Conservation (phyloP, 2,888 invertebrate genomes). For the Maniola hyperantus region DNA sequence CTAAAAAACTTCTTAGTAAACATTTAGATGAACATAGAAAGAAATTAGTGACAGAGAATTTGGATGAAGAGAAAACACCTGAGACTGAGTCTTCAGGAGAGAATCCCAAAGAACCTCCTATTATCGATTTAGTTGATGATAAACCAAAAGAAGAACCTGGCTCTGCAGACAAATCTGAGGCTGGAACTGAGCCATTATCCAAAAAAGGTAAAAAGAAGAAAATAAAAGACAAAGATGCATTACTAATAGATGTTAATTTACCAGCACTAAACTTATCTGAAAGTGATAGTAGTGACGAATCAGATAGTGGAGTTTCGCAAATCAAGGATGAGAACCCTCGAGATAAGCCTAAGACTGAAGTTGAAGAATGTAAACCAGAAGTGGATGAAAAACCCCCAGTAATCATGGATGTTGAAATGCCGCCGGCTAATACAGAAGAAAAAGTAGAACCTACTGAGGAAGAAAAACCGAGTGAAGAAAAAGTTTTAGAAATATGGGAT, state of each 20-base stretch:
- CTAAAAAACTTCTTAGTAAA: slow-evolving; percentile 88
- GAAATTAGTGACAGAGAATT: slow-evolving; percentile 59
- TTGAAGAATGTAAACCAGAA: slow-evolving; percentile 48
- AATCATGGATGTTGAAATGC: slow-evolving; percentile 37
- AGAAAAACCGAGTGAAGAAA: slow-evolving; percentile 81
- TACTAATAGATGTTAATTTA: slow-evolving; percentile 83
- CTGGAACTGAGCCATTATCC: slow-evolving; percentile 56
- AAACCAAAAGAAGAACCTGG: slow-evolving; percentile 63
- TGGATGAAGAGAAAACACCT: slow-evolving; percentile 55
- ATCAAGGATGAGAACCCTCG: slow-evolving; percentile 49
- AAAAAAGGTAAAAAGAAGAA: slow-evolving; percentile 78
- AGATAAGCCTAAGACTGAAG: slow-evolving; percentile 45
- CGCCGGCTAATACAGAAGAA: slow-evolving; percentile 49
- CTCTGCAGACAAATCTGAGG: slow-evolving; percentile 60
- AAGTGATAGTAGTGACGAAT: slow-evolving; percentile 90
- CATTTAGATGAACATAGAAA: slow-evolving; percentile 85
- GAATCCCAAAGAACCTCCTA: slow-evolving; percentile 59
- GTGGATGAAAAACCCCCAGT: slow-evolving; percentile 41
- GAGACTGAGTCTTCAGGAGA: slow-evolving; percentile 54
- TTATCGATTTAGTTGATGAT: slow-evolving; percentile 68
- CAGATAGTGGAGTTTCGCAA: slow-evolving; percentile 63
- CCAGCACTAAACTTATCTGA: slow-evolving; percentile 93
- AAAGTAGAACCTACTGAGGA: slow-evolving; percentile 58
- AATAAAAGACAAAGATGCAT: slow-evolving; percentile 72
- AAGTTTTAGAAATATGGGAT: slow-evolving; percentile 89